phyloP scores from a whole-genome alignment of 2,797 vertebrate genomes.

The Tiaroga cobitis region DNA sequence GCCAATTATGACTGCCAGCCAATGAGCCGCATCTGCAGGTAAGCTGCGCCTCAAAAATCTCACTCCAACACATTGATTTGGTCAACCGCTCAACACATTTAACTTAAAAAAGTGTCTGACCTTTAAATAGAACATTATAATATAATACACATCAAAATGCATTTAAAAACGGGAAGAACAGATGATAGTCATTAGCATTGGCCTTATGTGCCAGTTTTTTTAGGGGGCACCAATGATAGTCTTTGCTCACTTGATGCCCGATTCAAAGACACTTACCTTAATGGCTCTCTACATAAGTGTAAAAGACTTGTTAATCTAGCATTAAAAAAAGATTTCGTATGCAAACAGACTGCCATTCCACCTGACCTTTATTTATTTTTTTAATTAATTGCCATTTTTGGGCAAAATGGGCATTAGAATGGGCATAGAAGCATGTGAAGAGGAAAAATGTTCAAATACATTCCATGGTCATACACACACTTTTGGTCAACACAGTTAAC shows the following conservation, averaged over 20 bases:
- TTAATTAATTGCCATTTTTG: not conserved
- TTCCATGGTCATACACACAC: not conserved
- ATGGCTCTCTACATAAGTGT: not conserved
- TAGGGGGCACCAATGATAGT: not conserved
- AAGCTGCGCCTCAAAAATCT: constrained; percentile 23
- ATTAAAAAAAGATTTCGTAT: no score
- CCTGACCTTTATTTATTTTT: no score
- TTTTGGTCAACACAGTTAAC: not conserved
- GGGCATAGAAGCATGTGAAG: not conserved
- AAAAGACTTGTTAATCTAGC: not conserved
- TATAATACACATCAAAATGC: not conserved
- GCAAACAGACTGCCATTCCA: no score
- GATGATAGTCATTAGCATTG: not conserved
- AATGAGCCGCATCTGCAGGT: constrained; percentile 41
- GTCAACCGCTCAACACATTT: not conserved
- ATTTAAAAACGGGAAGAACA: not conserved
- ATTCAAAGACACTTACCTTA: not conserved
- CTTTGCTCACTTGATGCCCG: not conserved
- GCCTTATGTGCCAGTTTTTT: not conserved
- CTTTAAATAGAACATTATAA: not conserved
- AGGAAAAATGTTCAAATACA: not conserved
- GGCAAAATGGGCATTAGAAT: not conserved
- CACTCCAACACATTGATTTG: not conserved
- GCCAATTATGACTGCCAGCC: constrained; percentile 26
- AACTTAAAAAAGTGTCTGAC: not conserved